Base-by-base conservation (phyloP, 2,113 vertebrate genomes). In the Hypocryptadius cinnamomeus region DNA sequence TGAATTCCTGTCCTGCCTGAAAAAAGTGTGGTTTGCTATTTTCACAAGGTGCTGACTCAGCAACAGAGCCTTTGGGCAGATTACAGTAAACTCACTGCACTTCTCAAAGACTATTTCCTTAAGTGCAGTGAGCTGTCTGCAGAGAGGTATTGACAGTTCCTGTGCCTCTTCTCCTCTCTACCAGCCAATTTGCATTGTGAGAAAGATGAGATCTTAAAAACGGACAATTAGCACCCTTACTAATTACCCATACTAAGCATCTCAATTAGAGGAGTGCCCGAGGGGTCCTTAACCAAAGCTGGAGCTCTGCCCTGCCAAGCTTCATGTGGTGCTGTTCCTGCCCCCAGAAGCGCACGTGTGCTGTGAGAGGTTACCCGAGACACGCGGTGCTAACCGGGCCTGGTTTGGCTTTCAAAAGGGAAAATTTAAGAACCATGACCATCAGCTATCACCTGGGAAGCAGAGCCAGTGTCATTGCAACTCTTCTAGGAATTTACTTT, bases 201-300 rank as follows among this genome's bases (percentile, higher is more conserved):
- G 74, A 93, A 91, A 85, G 76, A 83, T 86, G 79, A 80, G 71
- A 94, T 83, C 79, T 91, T 88, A 85, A 86, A 90, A 95, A 88
- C 0, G 57, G 95, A 90, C 91, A 79, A 37, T 93, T 93, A 93
- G 64, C 10, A 1, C 56, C 85, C 56, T 92, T 68, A 51, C 82
- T 96, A 95, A 96, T 86, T 94, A 96, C 53, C 42, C 2, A 2
- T 37, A 48, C 33, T 86, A 86, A 94, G 68, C 14, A 5, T 63
- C 60, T 83, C 90, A 86, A 71, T 96, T 92, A 94, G 51, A 86
- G 77, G 47, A 65, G 53, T 79, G 90, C 92, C 81, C 5, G 3
- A 89, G 76, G 79, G 87, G 40, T 5, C 40, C 47, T 83, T 82
- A 87, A 54, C 23, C 39, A 45, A 85, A 77, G 57, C 87, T 80